Base-by-base conservation (phyloP, 2,797 vertebrate genomes). In the Loriculus beryllinus region DNA sequence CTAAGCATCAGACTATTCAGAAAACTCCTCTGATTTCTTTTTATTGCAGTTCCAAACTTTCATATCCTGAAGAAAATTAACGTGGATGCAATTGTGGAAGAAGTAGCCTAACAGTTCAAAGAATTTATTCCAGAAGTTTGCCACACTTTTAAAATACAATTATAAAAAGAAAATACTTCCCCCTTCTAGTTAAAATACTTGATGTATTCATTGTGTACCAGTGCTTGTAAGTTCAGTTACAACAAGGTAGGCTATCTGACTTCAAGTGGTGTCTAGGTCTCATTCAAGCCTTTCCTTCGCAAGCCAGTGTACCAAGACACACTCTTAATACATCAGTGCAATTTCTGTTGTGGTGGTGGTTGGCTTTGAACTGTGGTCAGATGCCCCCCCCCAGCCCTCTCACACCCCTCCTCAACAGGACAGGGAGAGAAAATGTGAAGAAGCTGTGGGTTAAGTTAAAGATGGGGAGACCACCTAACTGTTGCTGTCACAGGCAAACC, bases 1-100 rank as follows among this genome's bases (percentile, higher is more conserved):
- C 54, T 43, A 87, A 82, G 56, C 63, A 33, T 57, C 59, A 64
- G 62, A 39, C 69, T 83, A 69, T 56, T 64, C 23, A 83, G 81
- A 91, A 69, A 2, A 9, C 0, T 4, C 3, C 37, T 64, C 28
- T 40, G 29, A 52, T 90, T 92, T 92, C 31, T 88, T 62, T 88
- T 86, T 88, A 70, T 72, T 93, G 35, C 47, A 22, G 33, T 84
- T 88, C 54, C 54, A 92, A 59, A 79, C 62, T 92, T 92, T 90
- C 56, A n/a, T 79, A 2, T 82, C 57, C 70, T 72, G 48, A 86
- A 92, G 70, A 76, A 91, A 93, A 82, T 59, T 37, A 15, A 6
- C 69, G 35, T 79, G 62, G 54, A 67, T 84, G 31, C 42, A 86
- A 84, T 90, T 67, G 43, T 86, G 65, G 80, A 88, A 88, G 65